Conservation (phyloP, 2,888 invertebrate species). For the Zaprionus obscuricornis region DNA sequence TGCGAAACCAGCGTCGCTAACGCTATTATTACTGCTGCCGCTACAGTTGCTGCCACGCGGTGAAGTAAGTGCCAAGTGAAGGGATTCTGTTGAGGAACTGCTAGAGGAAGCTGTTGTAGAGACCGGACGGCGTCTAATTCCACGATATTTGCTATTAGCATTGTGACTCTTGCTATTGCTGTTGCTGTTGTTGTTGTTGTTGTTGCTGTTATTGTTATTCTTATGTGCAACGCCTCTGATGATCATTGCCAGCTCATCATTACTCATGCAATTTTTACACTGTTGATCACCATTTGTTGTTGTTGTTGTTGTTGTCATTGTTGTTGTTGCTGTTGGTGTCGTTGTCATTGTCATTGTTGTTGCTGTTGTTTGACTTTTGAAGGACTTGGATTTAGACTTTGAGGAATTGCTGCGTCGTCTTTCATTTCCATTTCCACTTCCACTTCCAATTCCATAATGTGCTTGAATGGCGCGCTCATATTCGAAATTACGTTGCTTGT, state of each 20-base stretch:
- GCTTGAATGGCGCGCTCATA: slow-evolving; percentile 79
- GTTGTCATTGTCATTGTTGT: slow-evolving; percentile 10
- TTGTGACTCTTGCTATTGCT: neutral
- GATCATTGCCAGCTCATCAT: slow-evolving; percentile 67
- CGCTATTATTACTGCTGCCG: slow-evolving; percentile 17
- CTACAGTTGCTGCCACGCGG: slow-evolving; percentile 38
- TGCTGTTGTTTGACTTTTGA: slow-evolving; percentile 26
- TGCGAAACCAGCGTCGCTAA: slow-evolving; percentile 28
- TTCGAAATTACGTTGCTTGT: slow-evolving; percentile 71
- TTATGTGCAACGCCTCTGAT: slow-evolving; percentile 57
- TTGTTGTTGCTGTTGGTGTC: neutral
- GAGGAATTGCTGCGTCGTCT: slow-evolving; percentile 10
- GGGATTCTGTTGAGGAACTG: slow-evolving; percentile 71
- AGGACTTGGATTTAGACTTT: slow-evolving; percentile 39
- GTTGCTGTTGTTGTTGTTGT: slow-evolving; percentile 1
- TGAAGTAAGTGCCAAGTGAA: slow-evolving; percentile 45
- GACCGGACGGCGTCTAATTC: slow-evolving; percentile 40
- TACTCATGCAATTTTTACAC: slow-evolving; percentile 64
- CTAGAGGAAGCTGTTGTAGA: slow-evolving; percentile 48
- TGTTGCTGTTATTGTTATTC: slow-evolving; percentile 18
- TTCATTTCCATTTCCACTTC: slow-evolving; percentile 12
- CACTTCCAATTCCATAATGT: slow-evolving; percentile 60
- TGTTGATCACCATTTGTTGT: neutral
- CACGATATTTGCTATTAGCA: too few species aligned
- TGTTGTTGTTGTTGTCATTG: neutral